Conservation (phyloP, 2,888 invertebrate genomes). For the Drosophila aldrichi region DNA sequence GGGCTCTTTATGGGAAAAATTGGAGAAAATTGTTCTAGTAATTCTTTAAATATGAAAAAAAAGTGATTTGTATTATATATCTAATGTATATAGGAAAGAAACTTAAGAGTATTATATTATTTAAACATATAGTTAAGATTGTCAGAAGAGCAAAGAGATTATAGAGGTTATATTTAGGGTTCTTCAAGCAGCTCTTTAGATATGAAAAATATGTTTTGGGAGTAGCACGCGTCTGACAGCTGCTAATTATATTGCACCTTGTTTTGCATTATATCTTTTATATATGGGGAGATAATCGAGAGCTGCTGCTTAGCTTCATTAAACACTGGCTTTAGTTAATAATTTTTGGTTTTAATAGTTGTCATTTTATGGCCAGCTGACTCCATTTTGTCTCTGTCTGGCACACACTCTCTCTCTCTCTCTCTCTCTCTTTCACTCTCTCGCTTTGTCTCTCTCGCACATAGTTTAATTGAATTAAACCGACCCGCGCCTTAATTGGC, state of each 20-base stretch:
- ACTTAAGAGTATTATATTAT: too few species aligned
- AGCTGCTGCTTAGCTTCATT: neutral
- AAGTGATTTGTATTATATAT: too few species aligned
- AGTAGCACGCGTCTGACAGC: neutral
- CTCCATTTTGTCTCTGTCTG: conserved; percentile 43
- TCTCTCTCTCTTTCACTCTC: neutral
- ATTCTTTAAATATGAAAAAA: too few species aligned
- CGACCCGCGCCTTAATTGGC: conserved; percentile 70
- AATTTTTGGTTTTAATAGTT: conserved; percentile 14
- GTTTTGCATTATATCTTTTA: neutral
- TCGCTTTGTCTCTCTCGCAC: neutral
- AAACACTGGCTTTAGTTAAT: neutral
- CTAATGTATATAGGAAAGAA: too few species aligned
- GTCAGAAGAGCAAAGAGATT: too few species aligned
- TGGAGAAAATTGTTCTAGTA: too few species aligned
- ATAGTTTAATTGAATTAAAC: conserved; percentile 70
- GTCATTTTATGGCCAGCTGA: conserved; percentile 12
- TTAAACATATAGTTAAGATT: neutral
- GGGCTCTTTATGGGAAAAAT: too few species aligned
- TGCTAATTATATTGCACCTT: neutral
- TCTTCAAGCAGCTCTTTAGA: too few species aligned
- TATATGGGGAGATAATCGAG: too few species aligned
- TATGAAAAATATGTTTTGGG: neutral
- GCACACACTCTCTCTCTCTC: neutral
- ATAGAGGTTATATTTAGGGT: too few species aligned